phyloP scores from a whole-genome alignment of 2,797 vertebrate genomes.

The Myotis vivesi region DNA sequence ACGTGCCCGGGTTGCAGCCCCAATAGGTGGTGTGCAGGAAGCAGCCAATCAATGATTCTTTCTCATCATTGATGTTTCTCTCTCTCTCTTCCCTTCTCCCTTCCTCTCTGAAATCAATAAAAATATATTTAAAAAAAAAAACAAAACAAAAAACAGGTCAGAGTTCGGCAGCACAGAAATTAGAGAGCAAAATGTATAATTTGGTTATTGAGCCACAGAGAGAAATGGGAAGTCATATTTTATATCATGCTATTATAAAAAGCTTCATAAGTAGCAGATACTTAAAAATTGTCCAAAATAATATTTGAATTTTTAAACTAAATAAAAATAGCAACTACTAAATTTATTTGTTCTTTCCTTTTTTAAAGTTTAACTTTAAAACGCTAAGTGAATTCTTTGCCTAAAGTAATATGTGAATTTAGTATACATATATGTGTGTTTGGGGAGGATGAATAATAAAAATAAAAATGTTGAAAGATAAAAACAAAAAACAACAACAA shows the following conservation, averaged over 20 bases:
- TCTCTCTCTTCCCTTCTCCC: too few relatives aligned
- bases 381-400: neutral
- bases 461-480: neutral
- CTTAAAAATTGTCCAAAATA: slow-evolving; percentile 26
- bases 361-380: slow-evolving; percentile 39
- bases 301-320: slow-evolving; percentile 45
- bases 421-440: neutral
- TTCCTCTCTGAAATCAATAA: too few relatives aligned
- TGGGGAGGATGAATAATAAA: neutral
- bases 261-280: neutral
- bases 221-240: neutral
- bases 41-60: too few relatives aligned
- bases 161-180: neutral
- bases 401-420: neutral
- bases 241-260: slow-evolving; percentile 1
- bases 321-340: slow-evolving; percentile 18
- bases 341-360: slow-evolving; percentile 19
- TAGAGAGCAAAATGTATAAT: neutral
- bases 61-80: too few relatives aligned
- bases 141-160: neutral
- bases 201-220: neutral
- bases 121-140: too few relatives aligned
- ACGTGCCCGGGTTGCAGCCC: too few relatives aligned
- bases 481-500: too few relatives aligned
- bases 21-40: too few relatives aligned